These are phyloP conservation scores for Caenorhabditis briggsae DNA, from an alignment of 1,140 invertebrate species.

Conservation along the genomic window DNA sequence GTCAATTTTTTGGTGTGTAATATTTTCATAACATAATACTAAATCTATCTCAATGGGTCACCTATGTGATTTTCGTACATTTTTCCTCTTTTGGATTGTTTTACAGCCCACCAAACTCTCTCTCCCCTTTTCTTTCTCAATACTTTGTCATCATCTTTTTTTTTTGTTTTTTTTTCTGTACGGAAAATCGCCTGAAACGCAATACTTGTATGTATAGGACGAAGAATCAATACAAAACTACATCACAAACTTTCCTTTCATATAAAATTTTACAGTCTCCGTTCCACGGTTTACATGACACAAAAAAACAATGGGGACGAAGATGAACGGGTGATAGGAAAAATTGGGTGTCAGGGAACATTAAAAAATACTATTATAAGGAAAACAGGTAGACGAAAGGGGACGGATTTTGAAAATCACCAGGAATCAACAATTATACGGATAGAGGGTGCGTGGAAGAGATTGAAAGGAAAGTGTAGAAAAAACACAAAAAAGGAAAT, in stretches of 20 bases:
- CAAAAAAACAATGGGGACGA: not conserved
- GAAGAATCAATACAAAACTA: constrained; percentile 4
- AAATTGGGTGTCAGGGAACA: not conserved
- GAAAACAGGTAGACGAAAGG: not conserved
- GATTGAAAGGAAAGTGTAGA: not conserved
- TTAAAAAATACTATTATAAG: not conserved
- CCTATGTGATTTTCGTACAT: constrained; percentile 52
- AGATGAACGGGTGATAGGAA: not conserved
- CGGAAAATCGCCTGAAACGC: constrained; percentile 6
- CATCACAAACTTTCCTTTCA: constrained; percentile 52
- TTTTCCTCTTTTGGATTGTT: not conserved
- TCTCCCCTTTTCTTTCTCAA: not conserved
- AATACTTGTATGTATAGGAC: constrained; percentile 40
- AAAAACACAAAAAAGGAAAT: not conserved
- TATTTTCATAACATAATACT: not conserved
- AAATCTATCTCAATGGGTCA: constrained; percentile 55
- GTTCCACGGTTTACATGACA: not conserved
- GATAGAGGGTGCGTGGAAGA: not conserved
- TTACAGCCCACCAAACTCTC: not conserved
- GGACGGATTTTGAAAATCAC: constrained; percentile 35
- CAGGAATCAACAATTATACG: not conserved
- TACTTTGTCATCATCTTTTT: no score
- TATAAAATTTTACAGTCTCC: constrained; percentile 29
- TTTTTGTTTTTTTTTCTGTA: not conserved
- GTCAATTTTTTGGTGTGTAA: not conserved